phyloP scores from a whole-genome alignment of 2,888 invertebrate genomes.

The Calameuta idolon region DNA sequence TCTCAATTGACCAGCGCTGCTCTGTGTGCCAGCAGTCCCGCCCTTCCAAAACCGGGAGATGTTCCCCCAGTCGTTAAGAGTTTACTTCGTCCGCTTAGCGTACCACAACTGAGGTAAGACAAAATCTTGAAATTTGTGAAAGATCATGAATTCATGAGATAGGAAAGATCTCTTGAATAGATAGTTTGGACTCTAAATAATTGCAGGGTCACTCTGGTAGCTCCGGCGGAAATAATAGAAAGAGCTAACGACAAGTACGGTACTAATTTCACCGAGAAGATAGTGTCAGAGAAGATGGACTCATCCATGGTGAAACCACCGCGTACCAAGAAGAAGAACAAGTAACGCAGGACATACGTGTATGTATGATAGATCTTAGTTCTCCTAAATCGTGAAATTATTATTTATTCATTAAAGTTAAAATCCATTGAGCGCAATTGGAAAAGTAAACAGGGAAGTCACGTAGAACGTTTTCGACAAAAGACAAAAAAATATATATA shows the following conservation, averaged over 20 bases:
- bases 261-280: slow-evolving; percentile 49
- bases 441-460: neutral
- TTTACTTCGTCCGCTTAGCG: slow-evolving; percentile 71
- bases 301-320: slow-evolving; percentile 62
- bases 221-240: slow-evolving; percentile 51
- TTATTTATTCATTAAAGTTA: neutral
- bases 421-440: neutral
- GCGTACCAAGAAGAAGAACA: slow-evolving; percentile 68
- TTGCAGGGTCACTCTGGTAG: slow-evolving; percentile 59
- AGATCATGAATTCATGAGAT: neutral
- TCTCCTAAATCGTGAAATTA: neutral
- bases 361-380: neutral
- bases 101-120: slow-evolving; percentile 68
- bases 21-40: slow-evolving; percentile 73
- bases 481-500: neutral
- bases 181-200: neutral
- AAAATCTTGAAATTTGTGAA: neutral
- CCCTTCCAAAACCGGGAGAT: slow-evolving; percentile 69
- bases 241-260: slow-evolving; percentile 49
- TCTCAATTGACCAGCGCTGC: slow-evolving; percentile 73
- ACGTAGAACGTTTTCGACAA: neutral
- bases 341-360: slow-evolving; percentile 41
- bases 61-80: slow-evolving; percentile 72
- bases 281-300: slow-evolving; percentile 43
- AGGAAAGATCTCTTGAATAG: neutral